Conservation (phyloP, 2,113 vertebrate species). For the Pseudorectes ferrugineus region DNA sequence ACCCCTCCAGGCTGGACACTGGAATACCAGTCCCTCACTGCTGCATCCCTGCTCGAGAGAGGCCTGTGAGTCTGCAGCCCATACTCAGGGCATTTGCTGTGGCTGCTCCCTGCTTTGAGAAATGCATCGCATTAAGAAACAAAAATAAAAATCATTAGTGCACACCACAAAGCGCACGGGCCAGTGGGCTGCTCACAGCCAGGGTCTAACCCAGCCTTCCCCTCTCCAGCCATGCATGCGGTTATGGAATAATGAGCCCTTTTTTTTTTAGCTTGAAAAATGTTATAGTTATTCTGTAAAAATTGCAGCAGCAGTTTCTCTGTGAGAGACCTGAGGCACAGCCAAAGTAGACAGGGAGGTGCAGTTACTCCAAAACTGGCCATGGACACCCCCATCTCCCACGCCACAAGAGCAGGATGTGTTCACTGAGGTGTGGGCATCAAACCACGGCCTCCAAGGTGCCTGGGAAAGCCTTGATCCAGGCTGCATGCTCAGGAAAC, state of each 20-base stretch:
- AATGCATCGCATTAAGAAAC: not conserved
- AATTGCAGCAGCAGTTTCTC: not conserved
- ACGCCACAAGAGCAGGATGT: not conserved
- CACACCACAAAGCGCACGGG: fast-evolving
- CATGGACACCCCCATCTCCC: not conserved
- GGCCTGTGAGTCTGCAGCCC: not conserved
- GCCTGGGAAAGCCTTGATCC: not conserved
- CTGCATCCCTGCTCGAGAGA: not conserved
- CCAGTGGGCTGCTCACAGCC: not conserved
- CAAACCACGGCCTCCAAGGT: not conserved
- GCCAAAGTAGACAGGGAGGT: not conserved
- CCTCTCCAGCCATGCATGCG: not conserved
- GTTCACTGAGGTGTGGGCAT: not conserved
- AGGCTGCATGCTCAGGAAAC: not conserved
- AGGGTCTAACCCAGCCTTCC: not conserved
- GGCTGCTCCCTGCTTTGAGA: not conserved
- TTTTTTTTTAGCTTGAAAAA: not conserved
- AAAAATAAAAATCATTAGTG: not conserved
- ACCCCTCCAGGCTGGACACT: not conserved
- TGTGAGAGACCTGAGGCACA: not conserved
- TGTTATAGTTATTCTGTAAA: not conserved
- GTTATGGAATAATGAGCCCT: not conserved
- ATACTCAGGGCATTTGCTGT: not conserved
- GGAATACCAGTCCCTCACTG: not conserved
- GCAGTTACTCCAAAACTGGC: not conserved